These are phyloP conservation scores for Phoronis australis DNA, from an alignment of 2,888 invertebrate genomes.

Conservation along the genomic window DNA sequence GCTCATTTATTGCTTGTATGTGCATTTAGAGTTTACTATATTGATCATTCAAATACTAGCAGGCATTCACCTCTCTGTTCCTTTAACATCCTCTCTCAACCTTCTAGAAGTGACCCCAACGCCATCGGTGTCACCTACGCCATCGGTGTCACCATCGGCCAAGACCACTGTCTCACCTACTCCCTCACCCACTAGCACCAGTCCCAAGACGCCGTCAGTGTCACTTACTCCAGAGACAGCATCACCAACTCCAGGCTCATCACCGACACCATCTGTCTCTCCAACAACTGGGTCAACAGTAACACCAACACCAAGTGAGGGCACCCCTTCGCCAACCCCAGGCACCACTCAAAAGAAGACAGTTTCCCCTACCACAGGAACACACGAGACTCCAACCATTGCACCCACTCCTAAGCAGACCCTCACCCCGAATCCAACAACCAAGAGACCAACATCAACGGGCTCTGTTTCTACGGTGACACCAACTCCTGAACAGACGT, in stretches of 20 bases:
- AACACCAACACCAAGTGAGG: not conserved
- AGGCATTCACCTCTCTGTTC: too few species aligned
- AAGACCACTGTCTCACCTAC: not conserved
- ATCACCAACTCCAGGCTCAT: not conserved
- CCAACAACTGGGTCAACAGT: not conserved
- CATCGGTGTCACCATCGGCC: too few species aligned
- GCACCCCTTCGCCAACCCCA: slow-evolving; percentile 3
- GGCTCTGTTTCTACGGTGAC: not conserved
- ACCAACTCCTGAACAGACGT: not conserved
- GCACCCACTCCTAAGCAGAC: not conserved
- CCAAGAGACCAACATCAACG: not conserved
- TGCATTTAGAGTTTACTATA: too few species aligned
- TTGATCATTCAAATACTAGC: too few species aligned
- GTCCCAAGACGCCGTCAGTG: too few species aligned
- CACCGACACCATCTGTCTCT: too few species aligned
- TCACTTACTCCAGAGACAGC: too few species aligned
- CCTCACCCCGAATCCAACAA: not conserved
- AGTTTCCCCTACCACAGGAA: slow-evolving; percentile 1
- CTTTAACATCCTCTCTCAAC: too few species aligned
- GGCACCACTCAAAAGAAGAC: slow-evolving; percentile 5
- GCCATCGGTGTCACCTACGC: too few species aligned
- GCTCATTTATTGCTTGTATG: too few species aligned
- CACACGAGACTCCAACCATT: not conserved
- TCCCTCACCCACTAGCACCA: not conserved
- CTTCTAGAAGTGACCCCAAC: too few species aligned